These are phyloP conservation scores for Limnephilus auricula DNA, from an alignment of 2,888 invertebrate species.

Conservation along the genomic window DNA sequence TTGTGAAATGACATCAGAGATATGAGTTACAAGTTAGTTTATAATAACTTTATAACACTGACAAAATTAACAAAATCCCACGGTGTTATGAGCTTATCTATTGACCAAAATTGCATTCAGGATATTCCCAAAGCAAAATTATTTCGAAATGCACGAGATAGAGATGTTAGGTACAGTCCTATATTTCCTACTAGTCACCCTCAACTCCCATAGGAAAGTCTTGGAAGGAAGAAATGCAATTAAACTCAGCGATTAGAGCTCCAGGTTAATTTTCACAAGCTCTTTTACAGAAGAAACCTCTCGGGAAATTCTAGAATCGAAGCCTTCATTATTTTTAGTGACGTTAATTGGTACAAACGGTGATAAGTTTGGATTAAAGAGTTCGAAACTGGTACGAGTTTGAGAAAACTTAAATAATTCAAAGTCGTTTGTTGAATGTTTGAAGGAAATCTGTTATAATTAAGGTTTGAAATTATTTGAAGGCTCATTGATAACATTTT, in stretches of 20 bases:
- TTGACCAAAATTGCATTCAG: not conserved
- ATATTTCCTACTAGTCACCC: not conserved
- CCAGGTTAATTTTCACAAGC: not conserved
- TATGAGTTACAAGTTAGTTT: no score
- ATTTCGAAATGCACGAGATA: not conserved
- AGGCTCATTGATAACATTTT: not conserved
- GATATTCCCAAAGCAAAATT: not conserved
- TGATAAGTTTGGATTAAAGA: not conserved
- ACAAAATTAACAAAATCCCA: not conserved
- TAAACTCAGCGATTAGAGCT: constrained; percentile 3
- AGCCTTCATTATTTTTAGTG: not conserved
- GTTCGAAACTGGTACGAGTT: not conserved
- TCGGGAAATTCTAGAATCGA: constrained; percentile 27
- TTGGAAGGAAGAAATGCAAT: constrained; percentile 28
- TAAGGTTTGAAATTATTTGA: not conserved
- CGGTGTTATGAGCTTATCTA: not conserved
- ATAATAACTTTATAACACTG: no score
- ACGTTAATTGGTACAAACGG: constrained; percentile 20
- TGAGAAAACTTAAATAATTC: not conserved
- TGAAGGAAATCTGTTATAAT: not conserved
- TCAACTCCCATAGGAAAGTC: not conserved
- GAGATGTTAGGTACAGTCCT: not conserved
- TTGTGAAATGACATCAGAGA: no score
- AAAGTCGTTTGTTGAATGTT: not conserved
- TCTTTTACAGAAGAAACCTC: not conserved